These are phyloP conservation scores for Argyrosomus japonicus DNA, from an alignment of 2,113 vertebrate species.

Conservation along the genomic window DNA sequence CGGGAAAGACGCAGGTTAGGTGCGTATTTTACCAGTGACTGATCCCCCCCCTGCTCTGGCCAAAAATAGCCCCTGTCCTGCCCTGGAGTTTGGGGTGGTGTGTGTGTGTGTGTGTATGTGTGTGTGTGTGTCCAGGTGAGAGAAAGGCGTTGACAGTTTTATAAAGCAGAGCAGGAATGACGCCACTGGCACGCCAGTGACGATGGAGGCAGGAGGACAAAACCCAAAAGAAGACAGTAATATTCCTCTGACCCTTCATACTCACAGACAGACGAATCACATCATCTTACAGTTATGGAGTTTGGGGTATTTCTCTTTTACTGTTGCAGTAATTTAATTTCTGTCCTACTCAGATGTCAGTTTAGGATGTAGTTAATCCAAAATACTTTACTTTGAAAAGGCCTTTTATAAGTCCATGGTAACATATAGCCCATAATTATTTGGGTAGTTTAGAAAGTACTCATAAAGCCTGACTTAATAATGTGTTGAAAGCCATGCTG, in stretches of 20 bases:
- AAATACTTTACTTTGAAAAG: neutral
- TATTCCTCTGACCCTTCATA: slow-evolving; percentile 1
- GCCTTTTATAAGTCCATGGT: neutral
- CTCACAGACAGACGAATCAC: neutral
- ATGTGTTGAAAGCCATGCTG: neutral
- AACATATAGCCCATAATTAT: neutral
- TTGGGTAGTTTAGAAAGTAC: too few relatives aligned
- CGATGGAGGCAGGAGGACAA: slow-evolving; percentile 59
- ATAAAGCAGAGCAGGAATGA: slow-evolving; percentile 79
- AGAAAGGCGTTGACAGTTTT: slow-evolving; percentile 80
- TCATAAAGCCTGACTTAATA: neutral
- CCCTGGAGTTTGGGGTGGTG: slow-evolving; percentile 30
- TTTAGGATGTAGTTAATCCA: neutral
- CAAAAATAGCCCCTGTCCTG: slow-evolving; percentile 34
- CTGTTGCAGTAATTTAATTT: too few relatives aligned
- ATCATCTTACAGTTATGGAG: neutral
- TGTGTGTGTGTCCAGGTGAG: slow-evolving; percentile 81
- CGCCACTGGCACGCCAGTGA: slow-evolving; percentile 73
- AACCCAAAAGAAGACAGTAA: neutral
- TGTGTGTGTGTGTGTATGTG: too few relatives aligned
- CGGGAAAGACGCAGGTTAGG: neutral
- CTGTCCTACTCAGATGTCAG: neutral
- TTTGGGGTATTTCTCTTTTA: neutral
- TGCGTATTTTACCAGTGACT: slow-evolving; percentile 1
- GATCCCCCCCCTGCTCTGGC: slow-evolving; percentile 14